Conservation (phyloP, 2,113 vertebrate species). For the Ictalurus punctatus region DNA sequence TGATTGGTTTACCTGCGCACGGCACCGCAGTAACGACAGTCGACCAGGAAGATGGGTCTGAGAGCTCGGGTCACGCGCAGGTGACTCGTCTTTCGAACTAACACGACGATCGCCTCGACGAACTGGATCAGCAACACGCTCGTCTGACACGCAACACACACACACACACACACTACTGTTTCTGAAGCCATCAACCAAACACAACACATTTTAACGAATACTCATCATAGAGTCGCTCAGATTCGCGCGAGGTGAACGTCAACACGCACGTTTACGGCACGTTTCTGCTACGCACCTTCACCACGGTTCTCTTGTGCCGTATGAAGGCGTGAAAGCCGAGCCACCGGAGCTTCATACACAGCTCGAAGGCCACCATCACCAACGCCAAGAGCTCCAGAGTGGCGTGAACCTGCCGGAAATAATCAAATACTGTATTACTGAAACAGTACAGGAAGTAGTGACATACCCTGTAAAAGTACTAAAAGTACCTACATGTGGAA, state of each 20-base stretch:
- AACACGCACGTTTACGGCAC: background rate
- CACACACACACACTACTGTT: conserved; percentile 18
- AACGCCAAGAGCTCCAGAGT: conserved; percentile 92
- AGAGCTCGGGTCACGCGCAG: conserved; percentile 91
- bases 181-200: background rate
- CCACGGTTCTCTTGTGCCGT: conserved; percentile 95
- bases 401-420: conserved; percentile 82
- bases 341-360: conserved; percentile 96
- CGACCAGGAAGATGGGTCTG: conserved; percentile 95
- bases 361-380: conserved; percentile 90
- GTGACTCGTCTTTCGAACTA: conserved; percentile 92
- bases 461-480: no score
- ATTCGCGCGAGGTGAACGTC: background rate
- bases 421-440: no score
- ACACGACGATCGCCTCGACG: conserved; percentile 91
- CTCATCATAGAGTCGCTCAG: background rate
- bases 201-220: background rate
- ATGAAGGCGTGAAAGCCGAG: conserved; percentile 92
- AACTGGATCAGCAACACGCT: conserved; percentile 91
- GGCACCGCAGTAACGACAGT: conserved; percentile 94
- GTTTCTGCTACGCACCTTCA: conserved; percentile 78
- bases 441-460: no score
- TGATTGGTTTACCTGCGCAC: conserved; percentile 81
- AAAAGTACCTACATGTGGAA: background rate
- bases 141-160: conserved; percentile 70